Evolutionary conservation across 2,113 vertebrate species (phyloP).

Genomic region (Hiodon alosoides): DNA sequence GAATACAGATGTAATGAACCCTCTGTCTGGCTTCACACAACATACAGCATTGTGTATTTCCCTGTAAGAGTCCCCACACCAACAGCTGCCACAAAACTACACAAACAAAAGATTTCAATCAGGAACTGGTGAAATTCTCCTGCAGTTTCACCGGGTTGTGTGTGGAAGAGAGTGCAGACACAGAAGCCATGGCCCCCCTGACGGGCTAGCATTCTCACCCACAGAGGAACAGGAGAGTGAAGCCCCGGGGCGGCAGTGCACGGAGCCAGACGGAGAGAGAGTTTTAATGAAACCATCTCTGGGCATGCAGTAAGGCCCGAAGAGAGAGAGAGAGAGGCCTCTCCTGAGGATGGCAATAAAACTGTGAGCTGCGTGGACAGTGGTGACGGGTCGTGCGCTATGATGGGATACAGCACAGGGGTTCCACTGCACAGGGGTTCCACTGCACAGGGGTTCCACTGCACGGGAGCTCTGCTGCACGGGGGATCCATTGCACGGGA

Average conservation of each 20-base stretch:
- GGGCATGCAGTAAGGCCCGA: background rate
- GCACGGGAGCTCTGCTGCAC: background rate
- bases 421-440: too few relatives aligned
- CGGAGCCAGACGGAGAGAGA: too few relatives aligned
- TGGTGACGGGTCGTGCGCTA: background rate
- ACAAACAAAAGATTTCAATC: too few relatives aligned
- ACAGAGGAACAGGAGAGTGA: background rate
- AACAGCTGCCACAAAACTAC: too few relatives aligned
- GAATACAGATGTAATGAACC: too few relatives aligned
- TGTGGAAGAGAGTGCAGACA: background rate
- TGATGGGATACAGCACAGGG: background rate
- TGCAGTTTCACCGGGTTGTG: background rate
- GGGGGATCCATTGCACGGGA: too few relatives aligned
- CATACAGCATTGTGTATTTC: too few relatives aligned
- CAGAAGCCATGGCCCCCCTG: background rate
- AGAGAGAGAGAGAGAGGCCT: background rate
- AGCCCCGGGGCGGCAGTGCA: background rate
- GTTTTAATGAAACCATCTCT: background rate
- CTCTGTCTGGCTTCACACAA: too few relatives aligned
- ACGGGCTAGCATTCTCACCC: constrained; percentile 1
- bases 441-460: too few relatives aligned
- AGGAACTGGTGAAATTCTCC: background rate
- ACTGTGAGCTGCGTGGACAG: background rate
- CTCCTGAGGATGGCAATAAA: background rate
- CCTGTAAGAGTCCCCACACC: too few relatives aligned